phyloP scores from a whole-genome alignment of 1,140 invertebrate genomes.

The Hylyphantes graminicola region DNA sequence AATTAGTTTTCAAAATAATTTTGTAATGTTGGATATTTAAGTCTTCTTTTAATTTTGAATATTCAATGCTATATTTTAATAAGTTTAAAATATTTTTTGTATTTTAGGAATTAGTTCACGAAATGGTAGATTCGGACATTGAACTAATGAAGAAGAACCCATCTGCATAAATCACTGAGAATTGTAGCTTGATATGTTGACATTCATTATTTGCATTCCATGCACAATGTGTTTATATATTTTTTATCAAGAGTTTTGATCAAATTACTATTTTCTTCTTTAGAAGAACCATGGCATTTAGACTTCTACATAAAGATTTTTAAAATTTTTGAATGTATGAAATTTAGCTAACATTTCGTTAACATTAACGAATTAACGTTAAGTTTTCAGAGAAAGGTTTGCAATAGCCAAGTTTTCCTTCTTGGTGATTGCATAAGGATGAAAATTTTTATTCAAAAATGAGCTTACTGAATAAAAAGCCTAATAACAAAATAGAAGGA shows the following conservation, averaged over 20 bases:
- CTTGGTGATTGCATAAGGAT: no score
- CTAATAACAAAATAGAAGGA: no score
- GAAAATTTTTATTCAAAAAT: no score
- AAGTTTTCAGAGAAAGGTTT: no score
- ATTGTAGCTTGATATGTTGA: background rate
- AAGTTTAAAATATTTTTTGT: conserved; percentile 40
- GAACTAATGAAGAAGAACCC: conserved; percentile 93
- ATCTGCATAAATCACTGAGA: conserved; percentile 74
- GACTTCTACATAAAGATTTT: background rate
- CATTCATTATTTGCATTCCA: conserved; percentile 1
- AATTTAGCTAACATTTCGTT: no score
- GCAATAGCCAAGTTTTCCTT: no score
- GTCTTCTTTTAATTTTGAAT: background rate
- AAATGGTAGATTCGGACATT: conserved; percentile 96
- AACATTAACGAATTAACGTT: no score
- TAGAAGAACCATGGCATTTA: no score
- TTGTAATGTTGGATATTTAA: background rate
- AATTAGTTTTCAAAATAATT: no score
- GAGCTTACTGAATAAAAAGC: no score
- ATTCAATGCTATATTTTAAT: background rate
- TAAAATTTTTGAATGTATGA: background rate
- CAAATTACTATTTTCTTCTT: background rate
- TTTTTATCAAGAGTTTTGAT: background rate
- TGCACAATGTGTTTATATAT: background rate
- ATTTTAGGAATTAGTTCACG: conserved; percentile 84